Conservation (phyloP, 2,888 invertebrate species). For the Shargacucullia verbasci region DNA sequence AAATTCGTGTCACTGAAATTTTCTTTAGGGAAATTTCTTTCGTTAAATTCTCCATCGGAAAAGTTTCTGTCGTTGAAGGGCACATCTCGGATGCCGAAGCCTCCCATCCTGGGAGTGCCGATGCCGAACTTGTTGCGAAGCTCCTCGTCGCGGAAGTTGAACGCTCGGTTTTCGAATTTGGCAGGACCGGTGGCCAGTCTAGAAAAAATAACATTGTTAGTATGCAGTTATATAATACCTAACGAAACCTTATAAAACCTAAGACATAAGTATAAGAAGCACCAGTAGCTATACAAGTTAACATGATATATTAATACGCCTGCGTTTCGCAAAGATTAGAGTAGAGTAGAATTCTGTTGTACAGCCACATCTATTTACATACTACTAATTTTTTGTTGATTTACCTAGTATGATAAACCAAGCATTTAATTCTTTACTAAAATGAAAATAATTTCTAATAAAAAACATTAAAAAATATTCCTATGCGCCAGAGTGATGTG, state of each 20-base stretch:
- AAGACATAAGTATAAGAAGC: no score
- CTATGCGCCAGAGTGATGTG: slow-evolving; percentile 2
- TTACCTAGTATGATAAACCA: no score
- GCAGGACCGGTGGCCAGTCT: slow-evolving; percentile 77
- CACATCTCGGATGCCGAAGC: slow-evolving; percentile 85
- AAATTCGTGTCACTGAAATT: slow-evolving; percentile 78
- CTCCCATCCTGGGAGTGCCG: slow-evolving; percentile 84
- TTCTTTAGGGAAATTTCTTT: slow-evolving; percentile 77
- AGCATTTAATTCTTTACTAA: no score
- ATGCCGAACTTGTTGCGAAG: slow-evolving; percentile 82
- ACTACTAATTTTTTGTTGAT: no score
- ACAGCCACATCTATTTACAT: no score
- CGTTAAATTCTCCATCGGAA: slow-evolving; percentile 82
- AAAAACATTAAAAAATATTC: no score
- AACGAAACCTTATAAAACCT: no score
- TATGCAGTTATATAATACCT: neutral
- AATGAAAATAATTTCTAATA: no score
- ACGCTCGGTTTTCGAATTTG: slow-evolving; percentile 82
- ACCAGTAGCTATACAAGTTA: no score
- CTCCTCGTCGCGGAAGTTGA: slow-evolving; percentile 83
- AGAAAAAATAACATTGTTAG: slow-evolving; percentile 44
- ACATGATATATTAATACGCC: no score
- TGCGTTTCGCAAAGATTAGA: no score
- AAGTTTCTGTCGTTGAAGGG: slow-evolving; percentile 82
- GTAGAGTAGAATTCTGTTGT: no score